Evolutionary conservation across 2,113 vertebrate genomes (phyloP).

Genomic region (Xiphophorus couchianus): DNA sequence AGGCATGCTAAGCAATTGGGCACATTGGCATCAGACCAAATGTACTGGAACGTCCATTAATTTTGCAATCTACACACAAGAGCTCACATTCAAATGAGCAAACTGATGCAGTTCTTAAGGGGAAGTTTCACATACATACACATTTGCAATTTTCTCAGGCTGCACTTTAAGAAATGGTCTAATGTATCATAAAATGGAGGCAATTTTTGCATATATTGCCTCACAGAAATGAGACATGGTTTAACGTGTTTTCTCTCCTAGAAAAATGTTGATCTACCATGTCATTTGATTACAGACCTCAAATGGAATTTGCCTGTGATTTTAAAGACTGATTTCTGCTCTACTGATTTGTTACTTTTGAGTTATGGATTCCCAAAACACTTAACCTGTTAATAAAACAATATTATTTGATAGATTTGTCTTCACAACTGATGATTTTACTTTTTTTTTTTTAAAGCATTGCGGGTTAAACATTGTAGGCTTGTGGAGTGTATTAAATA

Average conservation of each 20-base stretch:
- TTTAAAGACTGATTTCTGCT: not conserved
- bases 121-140: conserved; percentile 18
- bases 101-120: conserved; percentile 43
- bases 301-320: not conserved
- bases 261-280: not conserved
- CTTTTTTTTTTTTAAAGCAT: not conserved
- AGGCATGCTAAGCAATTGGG: conserved; percentile 77
- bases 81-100: conserved; percentile 66
- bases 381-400: not conserved
- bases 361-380: not conserved
- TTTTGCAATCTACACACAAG: conserved; percentile 70
- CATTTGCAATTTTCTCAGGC: conserved; percentile 43
- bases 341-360: not conserved
- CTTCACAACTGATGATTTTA: not conserved
- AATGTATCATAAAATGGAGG: conserved; percentile 33
- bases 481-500: too few species aligned
- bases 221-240: not conserved
- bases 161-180: conserved; percentile 36
- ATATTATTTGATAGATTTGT: not conserved
- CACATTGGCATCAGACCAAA: conserved; percentile 76
- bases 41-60: conserved; percentile 81
- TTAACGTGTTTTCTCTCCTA: conserved; percentile 12
- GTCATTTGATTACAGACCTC: not conserved
- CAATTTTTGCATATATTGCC: not conserved
- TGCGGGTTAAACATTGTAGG: too few species aligned